Conservation (phyloP, 35 echinoderm and acorn worm genomes). For the Apostichopus japonicus region DNA sequence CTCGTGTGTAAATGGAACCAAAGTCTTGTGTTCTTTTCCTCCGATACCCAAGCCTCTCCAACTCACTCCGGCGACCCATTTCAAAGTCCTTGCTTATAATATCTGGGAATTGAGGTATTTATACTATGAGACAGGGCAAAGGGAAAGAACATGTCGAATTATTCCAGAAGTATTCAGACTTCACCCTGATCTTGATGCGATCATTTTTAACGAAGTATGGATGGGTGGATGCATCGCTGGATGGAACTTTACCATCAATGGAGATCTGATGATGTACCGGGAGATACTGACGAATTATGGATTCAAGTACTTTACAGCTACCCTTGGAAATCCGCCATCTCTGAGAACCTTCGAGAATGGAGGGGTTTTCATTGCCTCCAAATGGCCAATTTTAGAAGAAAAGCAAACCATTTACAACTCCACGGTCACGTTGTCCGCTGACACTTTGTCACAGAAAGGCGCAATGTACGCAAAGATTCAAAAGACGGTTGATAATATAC, state of each 20-base stretch:
- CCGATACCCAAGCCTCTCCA: slow-evolving; percentile 37
- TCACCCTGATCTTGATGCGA: slow-evolving; percentile 89
- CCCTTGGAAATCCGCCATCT: slow-evolving; percentile 63
- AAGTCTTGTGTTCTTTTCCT: slow-evolving; percentile 72
- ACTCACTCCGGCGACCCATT: slow-evolving; percentile 68
- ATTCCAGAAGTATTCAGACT: slow-evolving; percentile 68
- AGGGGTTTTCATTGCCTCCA: slow-evolving; percentile 91
- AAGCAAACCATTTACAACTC: slow-evolving; percentile 65
- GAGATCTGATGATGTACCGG: slow-evolving; percentile 57
- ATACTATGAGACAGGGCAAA: slow-evolving; percentile 85
- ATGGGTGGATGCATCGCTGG: slow-evolving; percentile 93
- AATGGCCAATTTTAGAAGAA: slow-evolving; percentile 87
- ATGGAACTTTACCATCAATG: slow-evolving; percentile 59
- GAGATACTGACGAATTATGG: slow-evolving; percentile 84
- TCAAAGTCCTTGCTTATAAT: slow-evolving; percentile 88
- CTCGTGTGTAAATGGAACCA: slow-evolving; percentile 71
- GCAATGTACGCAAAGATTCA: slow-evolving; percentile 88
- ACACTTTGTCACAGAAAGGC: slow-evolving; percentile 82
- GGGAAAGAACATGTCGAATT: slow-evolving; percentile 89
- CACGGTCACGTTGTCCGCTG: slow-evolving; percentile 42
- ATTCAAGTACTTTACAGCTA: slow-evolving; percentile 80
- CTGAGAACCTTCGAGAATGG: slow-evolving; percentile 80
- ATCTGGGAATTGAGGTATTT: slow-evolving; percentile 93
- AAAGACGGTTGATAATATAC: slow-evolving; percentile 71
- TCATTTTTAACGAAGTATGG: slow-evolving; percentile 89